These are phyloP conservation scores for Monochamus alternatus DNA, from an alignment of 2,888 invertebrate genomes.

Conservation along the genomic window DNA sequence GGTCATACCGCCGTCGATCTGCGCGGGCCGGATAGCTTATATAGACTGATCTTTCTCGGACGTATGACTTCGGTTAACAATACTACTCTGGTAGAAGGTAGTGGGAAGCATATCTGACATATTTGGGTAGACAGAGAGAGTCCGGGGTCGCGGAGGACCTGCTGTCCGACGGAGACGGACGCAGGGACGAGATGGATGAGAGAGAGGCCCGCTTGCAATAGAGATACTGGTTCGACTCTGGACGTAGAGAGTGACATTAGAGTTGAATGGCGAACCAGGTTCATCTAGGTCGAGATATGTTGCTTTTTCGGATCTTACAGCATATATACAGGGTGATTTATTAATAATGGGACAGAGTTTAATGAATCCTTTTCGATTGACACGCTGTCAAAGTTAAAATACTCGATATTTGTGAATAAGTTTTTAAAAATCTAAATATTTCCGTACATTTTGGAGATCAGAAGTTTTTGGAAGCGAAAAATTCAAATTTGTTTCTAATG, in stretches of 20 bases:
- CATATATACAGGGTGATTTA: not conserved
- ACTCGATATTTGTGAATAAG: no score
- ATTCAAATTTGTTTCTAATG: no score
- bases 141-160: constrained; percentile 14
- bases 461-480: no score
- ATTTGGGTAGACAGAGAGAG: constrained; percentile 62
- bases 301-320: constrained; percentile 45
- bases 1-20: constrained; percentile 36
- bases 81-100: constrained; percentile 59
- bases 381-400: no score
- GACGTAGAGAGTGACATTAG: constrained; percentile 53
- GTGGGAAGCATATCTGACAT: constrained; percentile 69
- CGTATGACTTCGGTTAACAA: constrained; percentile 58
- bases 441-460: no score
- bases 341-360: no score
- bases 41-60: constrained; percentile 47
- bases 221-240: constrained; percentile 45
- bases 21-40: constrained; percentile 41
- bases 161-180: constrained; percentile 22
- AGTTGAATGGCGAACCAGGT: constrained; percentile 1
- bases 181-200: constrained; percentile 36
- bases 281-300: no score
- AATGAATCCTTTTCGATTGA: no score
- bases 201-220: constrained; percentile 45
- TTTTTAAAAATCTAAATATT: no score